Percentiles rank a stretch among this genome's conserved stretches.
Conservation (phyloP, 64 coral and sea anemone genomes). For the Orbicella faveolata region DNA sequence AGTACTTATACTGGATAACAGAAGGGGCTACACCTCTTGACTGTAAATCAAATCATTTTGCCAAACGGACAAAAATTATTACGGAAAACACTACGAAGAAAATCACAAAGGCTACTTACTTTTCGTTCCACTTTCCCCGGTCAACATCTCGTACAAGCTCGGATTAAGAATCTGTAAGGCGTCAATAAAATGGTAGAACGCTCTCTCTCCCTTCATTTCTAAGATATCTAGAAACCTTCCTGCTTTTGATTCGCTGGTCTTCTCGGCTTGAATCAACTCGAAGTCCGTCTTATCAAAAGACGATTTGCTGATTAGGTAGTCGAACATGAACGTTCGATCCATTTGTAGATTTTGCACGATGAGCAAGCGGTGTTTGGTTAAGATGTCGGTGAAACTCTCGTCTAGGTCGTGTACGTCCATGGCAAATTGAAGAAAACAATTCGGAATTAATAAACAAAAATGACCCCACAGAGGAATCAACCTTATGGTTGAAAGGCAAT, state of each 20-base stretch:
- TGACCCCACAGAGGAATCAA: too few relatives aligned
- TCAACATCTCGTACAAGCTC: conserved; percentile 57
- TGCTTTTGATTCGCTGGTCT: conserved; percentile 51
- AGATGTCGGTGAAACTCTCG: conserved; percentile 12
- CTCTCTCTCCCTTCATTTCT: conserved; percentile 35
- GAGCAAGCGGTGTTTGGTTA: conserved; percentile 45
- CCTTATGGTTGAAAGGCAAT: too few relatives aligned
- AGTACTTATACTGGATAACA: too few relatives aligned
- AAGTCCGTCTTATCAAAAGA: conserved; percentile 61
- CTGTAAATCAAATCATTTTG: too few relatives aligned
- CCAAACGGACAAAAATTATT: too few relatives aligned
- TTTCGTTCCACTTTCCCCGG: conserved; percentile 56
- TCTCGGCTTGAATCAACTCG: conserved; percentile 60
- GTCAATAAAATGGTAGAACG: conserved; percentile 61
- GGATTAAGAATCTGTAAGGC: conserved; percentile 60
- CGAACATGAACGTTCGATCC: conserved; percentile 50
- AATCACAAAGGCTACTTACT: conserved; percentile 31
- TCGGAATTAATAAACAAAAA: too few relatives aligned
- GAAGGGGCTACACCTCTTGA: too few relatives aligned
- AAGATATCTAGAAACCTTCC: conserved; percentile 55
- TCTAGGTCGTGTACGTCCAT: neutral
- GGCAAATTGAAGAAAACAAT: neutral
- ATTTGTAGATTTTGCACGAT: conserved; percentile 60
- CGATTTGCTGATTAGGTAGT: conserved; percentile 51
- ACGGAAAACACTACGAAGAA: too few relatives aligned